Percentiles rank a stretch among this genome's conserved stretches.
Conservation (phyloP, 2,113 vertebrate genomes). For the Ancistrus triradiatus region DNA sequence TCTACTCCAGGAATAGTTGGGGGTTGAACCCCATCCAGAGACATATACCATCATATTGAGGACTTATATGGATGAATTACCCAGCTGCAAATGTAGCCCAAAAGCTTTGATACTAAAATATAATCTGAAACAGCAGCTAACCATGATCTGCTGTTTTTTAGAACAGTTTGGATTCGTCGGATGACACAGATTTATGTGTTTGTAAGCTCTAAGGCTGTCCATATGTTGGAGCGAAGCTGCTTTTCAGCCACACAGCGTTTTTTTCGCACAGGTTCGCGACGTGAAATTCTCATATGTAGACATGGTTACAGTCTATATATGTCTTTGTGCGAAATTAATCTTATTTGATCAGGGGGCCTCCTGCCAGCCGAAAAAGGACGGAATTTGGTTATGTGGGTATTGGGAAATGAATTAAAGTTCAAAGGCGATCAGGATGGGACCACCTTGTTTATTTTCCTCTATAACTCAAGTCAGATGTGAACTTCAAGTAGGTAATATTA, state of each 20-base stretch:
- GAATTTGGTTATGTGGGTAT: constrained; percentile 30
- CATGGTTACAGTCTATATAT: background rate
- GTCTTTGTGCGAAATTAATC: constrained; percentile 7
- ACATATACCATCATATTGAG: constrained; percentile 22
- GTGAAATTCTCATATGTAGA: background rate
- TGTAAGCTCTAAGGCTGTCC: background rate
- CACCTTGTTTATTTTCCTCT: constrained; percentile 37
- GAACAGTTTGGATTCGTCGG: background rate
- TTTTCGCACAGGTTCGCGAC: background rate
- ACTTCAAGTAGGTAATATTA: constrained; percentile 25
- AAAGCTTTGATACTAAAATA: background rate
- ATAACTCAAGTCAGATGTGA: constrained; percentile 31
- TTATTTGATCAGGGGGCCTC: constrained; percentile 23
- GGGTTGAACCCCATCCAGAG: constrained; percentile 14
- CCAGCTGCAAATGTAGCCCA: background rate
- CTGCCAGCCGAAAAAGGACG: constrained; percentile 14
- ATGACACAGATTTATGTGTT: constrained; percentile 7
- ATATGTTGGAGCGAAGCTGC: background rate
- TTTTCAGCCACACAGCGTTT: background rate
- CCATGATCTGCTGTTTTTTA: background rate
- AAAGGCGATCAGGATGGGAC: constrained; percentile 17
- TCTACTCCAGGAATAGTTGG: constrained; percentile 5
- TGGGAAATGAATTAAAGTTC: constrained; percentile 33
- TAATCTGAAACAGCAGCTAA: constrained; percentile 6
- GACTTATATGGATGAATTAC: background rate